These are phyloP conservation scores for Drosophila equinoxialis DNA, from an alignment of 1,140 invertebrate genomes.

Conservation along the genomic window DNA sequence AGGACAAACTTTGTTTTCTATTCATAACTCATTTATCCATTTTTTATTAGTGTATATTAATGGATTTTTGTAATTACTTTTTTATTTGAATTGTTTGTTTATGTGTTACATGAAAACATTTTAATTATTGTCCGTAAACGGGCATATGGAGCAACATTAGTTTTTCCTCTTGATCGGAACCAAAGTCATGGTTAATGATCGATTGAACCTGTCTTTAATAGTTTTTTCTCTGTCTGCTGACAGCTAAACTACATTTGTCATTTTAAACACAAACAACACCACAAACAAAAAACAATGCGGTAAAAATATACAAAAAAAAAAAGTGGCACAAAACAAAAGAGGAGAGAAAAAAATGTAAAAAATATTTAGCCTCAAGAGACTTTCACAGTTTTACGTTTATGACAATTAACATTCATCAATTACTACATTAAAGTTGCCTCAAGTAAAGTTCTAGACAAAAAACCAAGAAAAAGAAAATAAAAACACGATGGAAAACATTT, in stretches of 20 bases:
- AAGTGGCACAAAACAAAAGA: conserved; percentile 50
- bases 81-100: conserved; percentile 13
- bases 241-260: conserved; percentile 70
- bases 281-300: conserved; percentile 9
- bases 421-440: conserved; percentile 1
- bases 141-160: conserved; percentile 43
- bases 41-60: not conserved
- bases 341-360: conserved; percentile 11
- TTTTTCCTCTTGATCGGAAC: conserved; percentile 39
- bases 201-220: conserved; percentile 43
- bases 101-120: conserved; percentile 58
- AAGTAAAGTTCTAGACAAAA: conserved; percentile 36
- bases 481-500: not conserved
- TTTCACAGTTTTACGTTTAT: conserved; percentile 32
- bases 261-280: conserved; percentile 16
- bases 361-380: conserved; percentile 17
- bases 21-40: too few relatives aligned
- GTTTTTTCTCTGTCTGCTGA: conserved; percentile 33
- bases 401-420: conserved; percentile 40
- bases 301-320: not conserved
- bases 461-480: not conserved
- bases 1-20: too few relatives aligned
- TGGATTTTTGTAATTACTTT: conserved; percentile 55
- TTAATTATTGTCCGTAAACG: conserved; percentile 71
- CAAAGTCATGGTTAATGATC: conserved; percentile 37